A percentile compares a stretch with the other conserved stretches of the same genome.
phyloP scores from a whole-genome alignment of 2,113 vertebrate species.

The Salvelinus sp. region DNA sequence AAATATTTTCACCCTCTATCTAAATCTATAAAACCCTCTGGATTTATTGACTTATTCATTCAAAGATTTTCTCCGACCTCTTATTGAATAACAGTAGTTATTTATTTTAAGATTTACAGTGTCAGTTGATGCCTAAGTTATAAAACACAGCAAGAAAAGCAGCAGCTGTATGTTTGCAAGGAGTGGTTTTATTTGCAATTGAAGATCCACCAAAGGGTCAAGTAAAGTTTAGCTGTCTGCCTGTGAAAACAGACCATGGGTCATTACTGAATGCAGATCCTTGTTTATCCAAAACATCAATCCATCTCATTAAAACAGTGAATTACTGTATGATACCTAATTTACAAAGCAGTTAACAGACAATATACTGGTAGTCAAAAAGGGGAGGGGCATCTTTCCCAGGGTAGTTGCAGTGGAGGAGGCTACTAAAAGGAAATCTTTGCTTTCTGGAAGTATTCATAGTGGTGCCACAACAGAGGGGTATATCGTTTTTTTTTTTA shows the following conservation, averaged over 20 bases:
- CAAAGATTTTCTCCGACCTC: too few species aligned
- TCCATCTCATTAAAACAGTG: background rate
- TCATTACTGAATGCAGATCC: background rate
- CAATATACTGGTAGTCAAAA: background rate
- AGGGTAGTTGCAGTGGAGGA: background rate
- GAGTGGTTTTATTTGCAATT: background rate
- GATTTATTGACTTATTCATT: too few species aligned
- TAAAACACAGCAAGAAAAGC: too few species aligned
- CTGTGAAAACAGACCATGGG: background rate
- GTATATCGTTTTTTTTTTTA: background rate
- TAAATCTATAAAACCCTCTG: too few species aligned
- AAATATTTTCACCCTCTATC: too few species aligned
- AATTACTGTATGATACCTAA: too few species aligned
- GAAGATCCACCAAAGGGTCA: background rate
- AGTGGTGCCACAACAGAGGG: background rate
- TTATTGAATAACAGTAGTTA: too few species aligned
- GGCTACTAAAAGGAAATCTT: background rate
- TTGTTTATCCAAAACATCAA: background rate
- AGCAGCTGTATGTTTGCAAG: background rate
- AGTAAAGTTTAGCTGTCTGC: background rate
- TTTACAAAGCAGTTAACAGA: background rate
- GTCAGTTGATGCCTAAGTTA: too few species aligned
- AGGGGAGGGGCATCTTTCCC: background rate
- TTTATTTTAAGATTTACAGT: too few species aligned
- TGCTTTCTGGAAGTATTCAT: background rate